Conservation (phyloP, 2,113 vertebrate species). For the Probosciger aterrimus region DNA sequence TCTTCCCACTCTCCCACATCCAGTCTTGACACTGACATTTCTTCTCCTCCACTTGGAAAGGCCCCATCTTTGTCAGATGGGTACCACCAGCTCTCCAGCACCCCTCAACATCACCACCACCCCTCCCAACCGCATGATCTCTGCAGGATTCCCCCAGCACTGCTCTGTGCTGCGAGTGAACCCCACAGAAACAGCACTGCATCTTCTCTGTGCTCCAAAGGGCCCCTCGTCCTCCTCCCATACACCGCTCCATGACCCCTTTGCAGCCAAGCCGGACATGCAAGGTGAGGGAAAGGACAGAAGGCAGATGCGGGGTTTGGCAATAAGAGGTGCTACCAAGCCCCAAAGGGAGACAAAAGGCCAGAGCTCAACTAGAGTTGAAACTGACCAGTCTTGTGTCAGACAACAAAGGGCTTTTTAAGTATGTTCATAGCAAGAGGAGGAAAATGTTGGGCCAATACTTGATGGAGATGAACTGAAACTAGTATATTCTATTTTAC, state of each 20-base stretch:
- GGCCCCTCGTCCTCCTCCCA: not conserved
- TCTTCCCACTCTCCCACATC: not conserved
- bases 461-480: not conserved
- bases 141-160: not conserved
- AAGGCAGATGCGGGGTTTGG: not conserved
- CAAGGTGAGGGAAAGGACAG: not conserved
- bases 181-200: not conserved
- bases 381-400: not conserved
- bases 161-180: not conserved
- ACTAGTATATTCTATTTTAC: not conserved
- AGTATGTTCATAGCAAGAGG: not conserved
- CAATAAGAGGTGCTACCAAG: not conserved
- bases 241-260: not conserved
- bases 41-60: not conserved
- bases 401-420: not conserved
- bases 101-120: no score
- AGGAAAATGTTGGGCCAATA: not conserved
- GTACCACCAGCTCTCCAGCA: rapidly evolving
- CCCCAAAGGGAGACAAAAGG: not conserved
- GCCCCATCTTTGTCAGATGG: not conserved
- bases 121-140: not conserved
- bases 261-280: rapidly evolving
- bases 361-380: not conserved
- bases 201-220: not conserved
- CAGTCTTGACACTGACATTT: not conserved